phyloP scores from a whole-genome alignment of 2,113 vertebrate species.

The Hirundichthys speculiger region DNA sequence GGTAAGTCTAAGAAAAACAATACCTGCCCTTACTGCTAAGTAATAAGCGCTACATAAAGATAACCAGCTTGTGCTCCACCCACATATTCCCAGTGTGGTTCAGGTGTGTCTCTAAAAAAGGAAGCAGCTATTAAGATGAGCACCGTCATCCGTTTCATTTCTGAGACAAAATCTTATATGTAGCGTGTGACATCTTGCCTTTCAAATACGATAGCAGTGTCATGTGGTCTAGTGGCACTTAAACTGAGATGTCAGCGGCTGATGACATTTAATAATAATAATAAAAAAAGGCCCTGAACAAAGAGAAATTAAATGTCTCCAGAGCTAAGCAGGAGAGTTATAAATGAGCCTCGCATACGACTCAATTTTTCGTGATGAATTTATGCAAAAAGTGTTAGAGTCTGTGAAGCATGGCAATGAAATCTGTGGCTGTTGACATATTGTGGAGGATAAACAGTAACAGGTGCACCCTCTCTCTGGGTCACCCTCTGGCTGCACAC shows the following conservation, averaged over 20 bases:
- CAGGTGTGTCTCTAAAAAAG: not conserved
- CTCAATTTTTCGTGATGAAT: conserved; percentile 40
- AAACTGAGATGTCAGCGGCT: conserved; percentile 10
- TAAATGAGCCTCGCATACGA: conserved; percentile 16
- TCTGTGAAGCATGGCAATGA: conserved; percentile 22
- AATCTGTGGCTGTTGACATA: conserved; percentile 61
- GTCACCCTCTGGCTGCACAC: conserved; percentile 65
- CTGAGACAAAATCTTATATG: not conserved
- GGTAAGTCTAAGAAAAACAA: too few species aligned
- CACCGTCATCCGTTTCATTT: conserved; percentile 11
- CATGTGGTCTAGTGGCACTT: conserved; percentile 6
- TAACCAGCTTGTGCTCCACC: not conserved
- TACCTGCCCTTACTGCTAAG: too few species aligned
- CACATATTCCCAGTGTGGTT: too few species aligned
- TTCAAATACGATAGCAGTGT: not conserved
- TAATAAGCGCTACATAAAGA: too few species aligned
- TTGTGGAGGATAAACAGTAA: conserved; percentile 65
- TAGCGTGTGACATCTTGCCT: not conserved
- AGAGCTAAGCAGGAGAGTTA: conserved; percentile 15
- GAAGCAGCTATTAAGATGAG: not conserved
- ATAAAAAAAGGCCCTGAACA: conserved; percentile 15
- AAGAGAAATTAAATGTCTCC: conserved; percentile 21
- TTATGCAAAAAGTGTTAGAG: conserved; percentile 47
- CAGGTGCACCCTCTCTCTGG: conserved; percentile 68
- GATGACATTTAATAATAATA: conserved; percentile 1